These are phyloP conservation scores for Drosophila orena DNA, from an alignment of 1,140 invertebrate species.

Conservation along the genomic window DNA sequence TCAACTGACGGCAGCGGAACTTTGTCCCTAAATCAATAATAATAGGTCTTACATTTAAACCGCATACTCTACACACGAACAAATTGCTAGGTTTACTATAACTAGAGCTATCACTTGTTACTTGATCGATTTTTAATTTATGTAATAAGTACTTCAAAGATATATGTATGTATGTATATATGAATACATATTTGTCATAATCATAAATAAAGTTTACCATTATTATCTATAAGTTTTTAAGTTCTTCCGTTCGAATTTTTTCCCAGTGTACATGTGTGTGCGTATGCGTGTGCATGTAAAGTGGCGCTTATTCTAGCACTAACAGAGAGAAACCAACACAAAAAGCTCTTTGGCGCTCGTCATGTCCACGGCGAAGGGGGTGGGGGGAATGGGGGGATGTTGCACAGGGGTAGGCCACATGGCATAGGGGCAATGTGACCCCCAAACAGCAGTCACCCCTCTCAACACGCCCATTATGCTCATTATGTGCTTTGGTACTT, in stretches of 20 bases:
- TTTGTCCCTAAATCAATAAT: not conserved
- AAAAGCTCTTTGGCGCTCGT: conserved; percentile 64
- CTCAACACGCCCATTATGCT: conserved; percentile 61
- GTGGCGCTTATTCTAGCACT: conserved; percentile 68
- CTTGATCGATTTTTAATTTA: too few relatives aligned
- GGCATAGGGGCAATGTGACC: conserved; percentile 19
- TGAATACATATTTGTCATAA: too few relatives aligned
- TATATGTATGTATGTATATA: too few relatives aligned
- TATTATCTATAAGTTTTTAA: not conserved
- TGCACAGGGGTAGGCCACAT: not conserved
- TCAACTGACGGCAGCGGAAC: not conserved
- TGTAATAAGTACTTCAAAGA: too few relatives aligned
- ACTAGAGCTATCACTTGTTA: too few relatives aligned
- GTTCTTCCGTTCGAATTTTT: too few relatives aligned
- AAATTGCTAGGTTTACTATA: not conserved
- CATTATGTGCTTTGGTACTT: conserved; percentile 66
- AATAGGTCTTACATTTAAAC: not conserved
- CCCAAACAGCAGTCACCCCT: conserved; percentile 8
- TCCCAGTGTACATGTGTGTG: conserved; percentile 4
- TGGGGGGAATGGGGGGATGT: not conserved
- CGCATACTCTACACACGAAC: not conserved
- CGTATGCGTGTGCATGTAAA: conserved; percentile 48
- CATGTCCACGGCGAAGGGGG: conserved; percentile 8
- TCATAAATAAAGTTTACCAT: too few relatives aligned
- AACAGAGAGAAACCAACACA: conserved; percentile 54